Evolutionary conservation across 2,888 invertebrate genomes (phyloP).

Genomic region (Troglohyphantes excavatus): DNA sequence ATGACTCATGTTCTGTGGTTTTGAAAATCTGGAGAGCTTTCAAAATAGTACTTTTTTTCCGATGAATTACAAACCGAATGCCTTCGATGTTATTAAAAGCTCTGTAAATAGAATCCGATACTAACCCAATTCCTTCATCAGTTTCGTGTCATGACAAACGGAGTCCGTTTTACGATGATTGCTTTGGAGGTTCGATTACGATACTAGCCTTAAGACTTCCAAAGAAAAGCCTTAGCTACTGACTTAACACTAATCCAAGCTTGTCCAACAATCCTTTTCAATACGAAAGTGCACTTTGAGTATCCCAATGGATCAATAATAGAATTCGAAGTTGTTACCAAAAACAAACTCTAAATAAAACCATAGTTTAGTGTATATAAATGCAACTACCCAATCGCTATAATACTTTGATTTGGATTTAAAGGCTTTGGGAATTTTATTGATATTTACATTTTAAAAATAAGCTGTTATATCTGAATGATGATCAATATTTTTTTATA

Average conservation of each 20-base stretch:
- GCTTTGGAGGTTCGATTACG: conserved; percentile 33
- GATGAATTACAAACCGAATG: not conserved
- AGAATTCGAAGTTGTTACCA: conserved; percentile 27
- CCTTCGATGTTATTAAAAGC: conserved; percentile 1
- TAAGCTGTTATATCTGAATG: too few relatives aligned
- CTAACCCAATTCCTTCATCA: conserved; percentile 17
- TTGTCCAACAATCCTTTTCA: conserved; percentile 35
- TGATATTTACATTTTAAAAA: too few relatives aligned
- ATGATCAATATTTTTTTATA: too few relatives aligned
- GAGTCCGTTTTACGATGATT: conserved; percentile 54
- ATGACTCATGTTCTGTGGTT: too few relatives aligned
- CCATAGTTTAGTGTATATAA: too few relatives aligned
- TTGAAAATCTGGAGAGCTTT: too few relatives aligned
- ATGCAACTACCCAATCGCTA: too few relatives aligned
- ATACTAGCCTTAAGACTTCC: not conserved
- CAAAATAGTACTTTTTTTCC: too few relatives aligned
- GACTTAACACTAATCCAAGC: conserved; percentile 52
- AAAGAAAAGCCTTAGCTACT: conserved; percentile 41
- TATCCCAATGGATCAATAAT: conserved; percentile 35
- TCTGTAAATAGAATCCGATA: conserved; percentile 44
- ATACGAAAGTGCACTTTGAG: conserved; percentile 28
- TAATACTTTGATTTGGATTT: too few relatives aligned
- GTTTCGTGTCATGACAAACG: conserved; percentile 14
- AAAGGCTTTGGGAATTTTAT: too few relatives aligned
- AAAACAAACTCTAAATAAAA: too few relatives aligned